Evolutionary conservation across 2,888 invertebrate species (phyloP).

Genomic region (Phaedon cochleariae): DNA sequence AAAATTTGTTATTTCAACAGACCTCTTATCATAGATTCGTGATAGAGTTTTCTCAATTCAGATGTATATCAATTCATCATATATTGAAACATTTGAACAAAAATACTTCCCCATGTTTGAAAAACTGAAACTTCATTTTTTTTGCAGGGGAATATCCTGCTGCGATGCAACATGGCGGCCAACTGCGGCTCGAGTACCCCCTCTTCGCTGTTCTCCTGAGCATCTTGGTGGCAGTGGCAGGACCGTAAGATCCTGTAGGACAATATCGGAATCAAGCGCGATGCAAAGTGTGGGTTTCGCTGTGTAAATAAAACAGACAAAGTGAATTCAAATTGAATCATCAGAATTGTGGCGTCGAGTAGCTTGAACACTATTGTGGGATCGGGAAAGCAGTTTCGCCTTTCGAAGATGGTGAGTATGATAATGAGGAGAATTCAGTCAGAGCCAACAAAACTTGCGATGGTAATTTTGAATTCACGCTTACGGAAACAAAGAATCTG

Average conservation of each 20-base stretch:
- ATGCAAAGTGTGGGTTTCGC: conserved; percentile 23
- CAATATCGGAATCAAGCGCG: conserved; percentile 15
- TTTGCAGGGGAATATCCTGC: conserved; percentile 84
- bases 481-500: no score
- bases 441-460: no score
- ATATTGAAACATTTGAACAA: no score
- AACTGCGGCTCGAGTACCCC: conserved; percentile 75
- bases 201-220: conserved; percentile 76
- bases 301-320: conserved; percentile 23
- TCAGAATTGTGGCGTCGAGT: conserved; percentile 2
- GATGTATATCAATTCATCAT: no score
- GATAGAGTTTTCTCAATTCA: no score
- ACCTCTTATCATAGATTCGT: no score
- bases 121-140: no score
- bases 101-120: no score
- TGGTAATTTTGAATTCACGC: no score
- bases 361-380: conserved; percentile 2
- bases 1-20: no score
- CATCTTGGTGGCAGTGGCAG: conserved; percentile 70
- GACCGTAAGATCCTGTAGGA: conserved; percentile 59
- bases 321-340: conserved; percentile 21
- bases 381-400: neutral
- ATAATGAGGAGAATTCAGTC: no score
- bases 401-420: conserved; percentile 16
- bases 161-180: conserved; percentile 84